Conservation (phyloP, 30 jellyfish, hydroid and myxozoan genomes). For the Aurelia sp. region DNA sequence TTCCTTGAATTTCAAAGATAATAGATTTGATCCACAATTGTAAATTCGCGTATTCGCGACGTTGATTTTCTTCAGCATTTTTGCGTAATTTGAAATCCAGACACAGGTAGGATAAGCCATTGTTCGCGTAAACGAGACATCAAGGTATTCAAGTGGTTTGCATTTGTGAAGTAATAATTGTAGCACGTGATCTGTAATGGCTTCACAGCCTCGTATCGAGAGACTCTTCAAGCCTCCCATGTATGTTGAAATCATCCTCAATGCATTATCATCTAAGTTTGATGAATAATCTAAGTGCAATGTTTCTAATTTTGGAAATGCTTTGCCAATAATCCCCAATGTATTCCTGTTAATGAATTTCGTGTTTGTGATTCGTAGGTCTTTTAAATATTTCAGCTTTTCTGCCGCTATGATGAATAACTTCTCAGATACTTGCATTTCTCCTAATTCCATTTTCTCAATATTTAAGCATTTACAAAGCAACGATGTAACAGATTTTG, state of each 20-base stretch:
- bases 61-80: slow-evolving; percentile 5
- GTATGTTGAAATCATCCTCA: background rate
- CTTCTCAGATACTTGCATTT: slow-evolving; percentile 23
- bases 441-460: slow-evolving; percentile 24
- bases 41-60: slow-evolving; percentile 42
- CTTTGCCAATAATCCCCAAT: background rate
- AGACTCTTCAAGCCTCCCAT: slow-evolving; percentile 20
- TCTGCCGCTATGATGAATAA: background rate
- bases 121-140: slow-evolving; percentile 54
- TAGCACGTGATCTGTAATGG: slow-evolving; percentile 20
- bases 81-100: slow-evolving; percentile 3
- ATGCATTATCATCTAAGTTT: slow-evolving; percentile 4
- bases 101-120: slow-evolving; percentile 57
- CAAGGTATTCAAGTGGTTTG: slow-evolving; percentile 27
- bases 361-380: slow-evolving; percentile 19
- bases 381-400: background rate
- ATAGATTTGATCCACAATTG: slow-evolving; percentile 31
- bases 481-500: background rate
- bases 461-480: slow-evolving; percentile 2
- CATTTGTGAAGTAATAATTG: background rate
- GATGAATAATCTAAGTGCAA: slow-evolving; percentile 6
- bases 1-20: slow-evolving; percentile 1
- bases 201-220: slow-evolving; percentile 22
- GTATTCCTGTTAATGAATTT: slow-evolving; percentile 16
- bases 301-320: background rate